Percentiles rank a stretch among this genome's conserved stretches.
phyloP scores from a whole-genome alignment of 2,113 vertebrate genomes.

The Ctenomys sociabilis region DNA sequence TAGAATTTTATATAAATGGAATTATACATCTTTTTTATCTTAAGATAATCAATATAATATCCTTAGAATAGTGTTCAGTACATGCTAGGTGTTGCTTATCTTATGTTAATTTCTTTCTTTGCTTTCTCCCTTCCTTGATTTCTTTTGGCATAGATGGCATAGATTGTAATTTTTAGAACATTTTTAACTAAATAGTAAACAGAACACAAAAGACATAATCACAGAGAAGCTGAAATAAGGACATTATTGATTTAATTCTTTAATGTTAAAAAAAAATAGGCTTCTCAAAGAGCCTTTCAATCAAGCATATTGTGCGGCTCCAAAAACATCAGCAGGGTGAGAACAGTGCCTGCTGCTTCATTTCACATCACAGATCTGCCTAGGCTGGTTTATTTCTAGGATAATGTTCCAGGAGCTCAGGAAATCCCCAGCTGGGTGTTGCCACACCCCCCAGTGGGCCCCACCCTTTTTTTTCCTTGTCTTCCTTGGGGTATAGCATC shows the following conservation, averaged over 20 bases:
- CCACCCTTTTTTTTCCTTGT: neutral
- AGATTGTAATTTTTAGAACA: slow-evolving; percentile 55
- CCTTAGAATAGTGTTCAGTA: neutral
- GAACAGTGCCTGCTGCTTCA: neutral
- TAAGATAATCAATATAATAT: neutral
- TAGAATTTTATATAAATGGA: neutral
- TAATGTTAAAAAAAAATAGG: slow-evolving; percentile 74
- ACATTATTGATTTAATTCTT: slow-evolving; percentile 76
- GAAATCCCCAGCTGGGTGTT: neutral
- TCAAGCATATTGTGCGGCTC: slow-evolving; percentile 69
- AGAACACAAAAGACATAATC: slow-evolving; percentile 68
- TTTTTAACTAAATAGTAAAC: slow-evolving; percentile 66
- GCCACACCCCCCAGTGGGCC: fast-evolving
- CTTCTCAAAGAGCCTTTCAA: slow-evolving; percentile 61
- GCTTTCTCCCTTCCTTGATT: neutral
- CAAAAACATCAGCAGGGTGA: slow-evolving; percentile 45
- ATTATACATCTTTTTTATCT: neutral
- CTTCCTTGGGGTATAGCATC: neutral
- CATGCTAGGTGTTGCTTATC: neutral
- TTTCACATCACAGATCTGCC: neutral
- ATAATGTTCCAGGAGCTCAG: neutral
- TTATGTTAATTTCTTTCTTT: neutral
- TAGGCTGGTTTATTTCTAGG: neutral
- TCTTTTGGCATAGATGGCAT: slow-evolving; percentile 24
- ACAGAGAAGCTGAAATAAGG: slow-evolving; percentile 69